Conservation (phyloP, 1,140 invertebrate genomes). For the Lordiphosa mommai region DNA sequence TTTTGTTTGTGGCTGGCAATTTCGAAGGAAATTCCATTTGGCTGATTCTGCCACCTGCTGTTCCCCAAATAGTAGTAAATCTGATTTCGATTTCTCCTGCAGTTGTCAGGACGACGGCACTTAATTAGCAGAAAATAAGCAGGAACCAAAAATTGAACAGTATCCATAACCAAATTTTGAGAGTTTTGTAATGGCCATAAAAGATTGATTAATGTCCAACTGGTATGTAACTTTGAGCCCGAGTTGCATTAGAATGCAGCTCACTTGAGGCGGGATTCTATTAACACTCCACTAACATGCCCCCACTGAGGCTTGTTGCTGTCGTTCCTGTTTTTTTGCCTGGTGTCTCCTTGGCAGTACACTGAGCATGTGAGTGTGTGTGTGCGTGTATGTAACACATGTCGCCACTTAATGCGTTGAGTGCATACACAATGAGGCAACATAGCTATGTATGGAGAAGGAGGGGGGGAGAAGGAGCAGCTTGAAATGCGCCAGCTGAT, state of each 20-base stretch:
- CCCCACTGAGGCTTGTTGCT: neutral
- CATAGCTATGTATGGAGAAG: conserved; percentile 18
- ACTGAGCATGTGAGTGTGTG: too few species aligned
- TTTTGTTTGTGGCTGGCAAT: neutral
- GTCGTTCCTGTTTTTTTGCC: conserved; percentile 10
- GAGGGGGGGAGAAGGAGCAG: neutral
- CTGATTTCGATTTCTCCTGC: neutral
- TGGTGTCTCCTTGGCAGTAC: conserved; percentile 11
- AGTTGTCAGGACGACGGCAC: conserved; percentile 39
- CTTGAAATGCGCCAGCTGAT: conserved; percentile 31
- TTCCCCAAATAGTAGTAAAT: neutral
- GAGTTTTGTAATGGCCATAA: neutral
- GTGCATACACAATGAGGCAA: conserved; percentile 66
- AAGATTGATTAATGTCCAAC: conserved; percentile 50
- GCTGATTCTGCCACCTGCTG: conserved; percentile 32
- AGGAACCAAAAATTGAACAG: conserved; percentile 12
- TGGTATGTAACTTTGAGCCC: neutral
- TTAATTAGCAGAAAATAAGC: conserved; percentile 54
- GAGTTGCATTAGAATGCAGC: conserved; percentile 52
- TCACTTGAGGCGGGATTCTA: conserved; percentile 37
- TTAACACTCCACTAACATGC: conserved; percentile 47
- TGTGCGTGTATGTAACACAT: conserved; percentile 60
- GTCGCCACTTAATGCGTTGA: conserved; percentile 70
- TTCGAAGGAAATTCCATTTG: conserved; percentile 18
- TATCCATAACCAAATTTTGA: too few species aligned